Evolutionary conservation across 2,113 vertebrate species (phyloP).

Genomic region (Myrmecobius fasciatus): DNA sequence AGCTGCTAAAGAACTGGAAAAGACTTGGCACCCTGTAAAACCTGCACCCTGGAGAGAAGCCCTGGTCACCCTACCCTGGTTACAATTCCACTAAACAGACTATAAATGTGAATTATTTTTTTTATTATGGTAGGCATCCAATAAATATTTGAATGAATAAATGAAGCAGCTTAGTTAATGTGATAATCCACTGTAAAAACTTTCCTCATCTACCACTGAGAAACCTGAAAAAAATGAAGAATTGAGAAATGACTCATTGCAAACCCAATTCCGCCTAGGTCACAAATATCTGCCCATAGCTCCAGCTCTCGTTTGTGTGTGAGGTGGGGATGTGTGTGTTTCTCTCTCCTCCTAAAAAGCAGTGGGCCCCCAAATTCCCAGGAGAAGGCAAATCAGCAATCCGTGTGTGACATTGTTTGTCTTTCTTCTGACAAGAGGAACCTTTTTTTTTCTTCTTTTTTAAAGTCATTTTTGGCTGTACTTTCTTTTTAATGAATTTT

Average conservation of each 20-base stretch:
- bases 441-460: slow-evolving; percentile 59
- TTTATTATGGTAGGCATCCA: not conserved
- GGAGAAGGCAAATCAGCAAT: slow-evolving; percentile 72
- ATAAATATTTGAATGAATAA: not conserved
- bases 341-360: slow-evolving; percentile 30
- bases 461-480: slow-evolving; percentile 67
- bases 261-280: not conserved
- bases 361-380: slow-evolving; percentile 28
- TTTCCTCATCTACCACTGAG: not conserved
- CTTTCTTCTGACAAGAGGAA: slow-evolving; percentile 72
- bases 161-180: not conserved
- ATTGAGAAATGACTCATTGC: not conserved
- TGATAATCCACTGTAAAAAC: not conserved
- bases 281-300: not conserved
- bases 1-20: not conserved
- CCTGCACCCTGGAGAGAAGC: not conserved
- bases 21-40: not conserved
- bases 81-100: not conserved
- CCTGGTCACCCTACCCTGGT: not conserved
- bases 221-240: not conserved
- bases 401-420: slow-evolving; percentile 68
- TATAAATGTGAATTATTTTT: not conserved
- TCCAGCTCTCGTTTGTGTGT: not conserved
- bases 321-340: not conserved
- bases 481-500: slow-evolving; percentile 81